Conservation (phyloP, 2,113 vertebrate genomes). For the Elephas maximus region DNA sequence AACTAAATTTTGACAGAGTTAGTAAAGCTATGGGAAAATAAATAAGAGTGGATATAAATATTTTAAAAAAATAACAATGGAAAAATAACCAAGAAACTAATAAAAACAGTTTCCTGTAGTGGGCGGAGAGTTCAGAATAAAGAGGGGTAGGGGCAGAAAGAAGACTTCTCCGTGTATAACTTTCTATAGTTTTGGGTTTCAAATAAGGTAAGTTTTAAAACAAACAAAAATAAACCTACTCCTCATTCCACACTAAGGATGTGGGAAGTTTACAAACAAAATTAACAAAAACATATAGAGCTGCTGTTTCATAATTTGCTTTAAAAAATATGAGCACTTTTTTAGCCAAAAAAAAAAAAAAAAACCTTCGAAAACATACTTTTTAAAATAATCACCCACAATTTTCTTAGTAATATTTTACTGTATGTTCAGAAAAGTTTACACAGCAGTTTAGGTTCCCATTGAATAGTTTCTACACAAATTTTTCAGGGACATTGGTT, state of each 20-base stretch:
- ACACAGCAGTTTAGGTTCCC: too few species aligned
- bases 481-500: too few species aligned
- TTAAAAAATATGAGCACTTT: neutral
- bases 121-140: neutral
- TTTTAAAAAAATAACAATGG: neutral
- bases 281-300: neutral
- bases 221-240: neutral
- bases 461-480: too few species aligned
- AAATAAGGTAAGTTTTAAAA: constrained; percentile 21
- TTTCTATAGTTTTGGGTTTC: neutral
- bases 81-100: neutral
- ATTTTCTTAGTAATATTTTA: neutral
- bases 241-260: neutral
- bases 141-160: neutral
- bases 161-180: neutral
- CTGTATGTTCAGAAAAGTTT: too few species aligned
- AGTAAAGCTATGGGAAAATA: neutral
- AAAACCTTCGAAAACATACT: constrained; percentile 1
- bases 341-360: neutral
- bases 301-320: neutral
- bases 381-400: neutral
- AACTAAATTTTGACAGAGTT: neutral
- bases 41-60: neutral
- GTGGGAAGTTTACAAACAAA: neutral
- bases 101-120: neutral